These are phyloP conservation scores for Rutilus rutilus DNA, from an alignment of 2,113 vertebrate species.

Conservation along the genomic window DNA sequence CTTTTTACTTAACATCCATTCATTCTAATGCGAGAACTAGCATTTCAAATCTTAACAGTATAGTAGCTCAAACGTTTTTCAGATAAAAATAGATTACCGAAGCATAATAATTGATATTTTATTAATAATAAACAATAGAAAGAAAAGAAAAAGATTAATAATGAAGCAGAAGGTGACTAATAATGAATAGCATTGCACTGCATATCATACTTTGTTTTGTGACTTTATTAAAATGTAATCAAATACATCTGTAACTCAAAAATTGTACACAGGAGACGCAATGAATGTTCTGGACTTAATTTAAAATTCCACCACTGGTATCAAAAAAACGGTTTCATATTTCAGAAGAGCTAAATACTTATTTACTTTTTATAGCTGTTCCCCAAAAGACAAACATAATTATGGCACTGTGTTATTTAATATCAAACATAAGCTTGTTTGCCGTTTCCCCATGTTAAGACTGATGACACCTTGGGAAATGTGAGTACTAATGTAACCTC, in stretches of 20 bases:
- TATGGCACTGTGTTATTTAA: neutral
- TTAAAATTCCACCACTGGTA: no score
- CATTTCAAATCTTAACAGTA: no score
- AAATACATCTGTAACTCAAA: no score
- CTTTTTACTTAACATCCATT: no score
- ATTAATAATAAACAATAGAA: neutral
- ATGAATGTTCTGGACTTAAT: no score
- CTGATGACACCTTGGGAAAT: neutral
- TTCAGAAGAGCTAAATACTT: no score
- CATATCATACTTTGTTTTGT: neutral
- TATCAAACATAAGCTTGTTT: neutral
- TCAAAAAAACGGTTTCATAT: no score
- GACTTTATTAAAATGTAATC: no score
- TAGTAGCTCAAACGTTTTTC: neutral
- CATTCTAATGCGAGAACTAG: no score
- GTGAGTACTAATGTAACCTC: neutral
- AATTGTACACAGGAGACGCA: no score
- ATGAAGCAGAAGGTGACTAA: neutral
- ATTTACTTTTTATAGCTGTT: no score
- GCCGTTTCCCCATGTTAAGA: neutral
- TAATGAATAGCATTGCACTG: neutral
- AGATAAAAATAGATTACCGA: neutral
- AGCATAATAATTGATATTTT: neutral
- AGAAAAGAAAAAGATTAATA: no score
- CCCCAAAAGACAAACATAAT: neutral